Evolutionary conservation across 2,888 invertebrate species (phyloP).

Genomic region (Epistrophe eligans): DNA sequence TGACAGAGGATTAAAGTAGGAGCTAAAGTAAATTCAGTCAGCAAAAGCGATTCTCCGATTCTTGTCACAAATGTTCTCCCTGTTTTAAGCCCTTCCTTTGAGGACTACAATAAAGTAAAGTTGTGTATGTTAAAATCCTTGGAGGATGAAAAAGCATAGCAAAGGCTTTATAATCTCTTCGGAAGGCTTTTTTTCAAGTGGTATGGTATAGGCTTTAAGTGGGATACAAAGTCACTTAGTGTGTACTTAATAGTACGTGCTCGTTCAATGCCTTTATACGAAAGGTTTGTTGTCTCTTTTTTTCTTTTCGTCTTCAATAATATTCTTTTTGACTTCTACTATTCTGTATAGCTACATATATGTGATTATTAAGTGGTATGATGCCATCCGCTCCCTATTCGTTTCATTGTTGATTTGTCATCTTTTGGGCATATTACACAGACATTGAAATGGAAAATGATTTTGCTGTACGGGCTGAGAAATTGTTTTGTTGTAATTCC

Average conservation of each 20-base stretch:
- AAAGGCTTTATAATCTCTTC: conserved; percentile 72
- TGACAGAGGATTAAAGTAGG: conserved; percentile 38
- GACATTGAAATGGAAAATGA: conserved; percentile 40
- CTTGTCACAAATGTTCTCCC: conserved; percentile 24
- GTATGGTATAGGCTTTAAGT: conserved; percentile 73
- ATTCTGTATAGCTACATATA: neutral
- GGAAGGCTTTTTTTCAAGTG: conserved; percentile 70
- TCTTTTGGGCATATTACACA: conserved; percentile 61
- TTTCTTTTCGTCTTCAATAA: neutral
- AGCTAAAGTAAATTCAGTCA: conserved; percentile 37
- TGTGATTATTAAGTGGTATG: conserved; percentile 72
- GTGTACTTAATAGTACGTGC: conserved; percentile 73
- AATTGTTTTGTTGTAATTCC: neutral
- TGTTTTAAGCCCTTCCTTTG: conserved; percentile 33
- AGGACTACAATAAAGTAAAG: neutral
- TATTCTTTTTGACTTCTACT: conserved; percentile 24
- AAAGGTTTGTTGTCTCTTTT: conserved; percentile 36
- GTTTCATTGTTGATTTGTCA: conserved; percentile 16
- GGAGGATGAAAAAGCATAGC: conserved; percentile 39
- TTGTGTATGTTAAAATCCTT: conserved; percentile 1
- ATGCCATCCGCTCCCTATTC: conserved; percentile 26
- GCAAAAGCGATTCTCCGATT: conserved; percentile 43
- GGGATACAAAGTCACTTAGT: conserved; percentile 76
- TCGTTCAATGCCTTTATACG: conserved; percentile 58
- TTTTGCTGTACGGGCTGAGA: neutral